phyloP scores from a whole-genome alignment of 1,140 invertebrate genomes.

The Aphaenogaster ashmeadi region DNA sequence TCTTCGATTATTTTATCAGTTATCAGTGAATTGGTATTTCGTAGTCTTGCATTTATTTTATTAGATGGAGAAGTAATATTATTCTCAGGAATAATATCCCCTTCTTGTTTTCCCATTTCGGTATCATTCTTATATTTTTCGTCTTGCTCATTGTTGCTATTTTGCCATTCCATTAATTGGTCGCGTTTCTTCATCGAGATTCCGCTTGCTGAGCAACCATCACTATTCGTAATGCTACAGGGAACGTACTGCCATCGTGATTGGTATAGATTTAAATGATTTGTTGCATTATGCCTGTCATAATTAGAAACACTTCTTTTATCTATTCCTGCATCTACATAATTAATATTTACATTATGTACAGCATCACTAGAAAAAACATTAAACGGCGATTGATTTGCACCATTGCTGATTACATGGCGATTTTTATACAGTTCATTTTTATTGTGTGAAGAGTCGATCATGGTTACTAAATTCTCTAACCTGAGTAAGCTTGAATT shows the following conservation, averaged over 20 bases:
- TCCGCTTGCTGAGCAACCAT: not conserved
- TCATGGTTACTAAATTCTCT: slow-evolving; percentile 84
- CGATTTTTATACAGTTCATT: slow-evolving; percentile 16
- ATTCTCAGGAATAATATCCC: slow-evolving; percentile 78
- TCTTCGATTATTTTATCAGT: slow-evolving; percentile 68
- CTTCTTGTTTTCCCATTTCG: slow-evolving; percentile 56
- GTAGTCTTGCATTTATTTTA: not conserved
- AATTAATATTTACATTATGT: slow-evolving; percentile 37
- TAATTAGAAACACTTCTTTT: not conserved
- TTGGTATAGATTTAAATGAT: not conserved
- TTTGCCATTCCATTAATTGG: not conserved
- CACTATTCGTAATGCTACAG: not conserved
- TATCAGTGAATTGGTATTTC: slow-evolving; percentile 69
- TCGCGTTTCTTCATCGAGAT: not conserved
- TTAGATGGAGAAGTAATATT: slow-evolving; percentile 14
- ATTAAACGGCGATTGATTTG: slow-evolving; percentile 38
- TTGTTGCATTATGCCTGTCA: not conserved
- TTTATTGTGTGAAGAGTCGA: slow-evolving; percentile 75
- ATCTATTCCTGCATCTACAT: not conserved
- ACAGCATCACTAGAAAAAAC: not conserved
- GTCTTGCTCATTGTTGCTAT: not conserved
- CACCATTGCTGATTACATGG: not conserved
- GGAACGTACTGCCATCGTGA: not conserved
- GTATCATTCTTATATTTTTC: slow-evolving; percentile 42
- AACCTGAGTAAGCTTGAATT: slow-evolving; percentile 84